Percentiles rank a stretch among this genome's conserved stretches.
These are phyloP conservation scores for Girardinus metallicus DNA, from an alignment of 2,797 vertebrate genomes.

Conservation along the genomic window DNA sequence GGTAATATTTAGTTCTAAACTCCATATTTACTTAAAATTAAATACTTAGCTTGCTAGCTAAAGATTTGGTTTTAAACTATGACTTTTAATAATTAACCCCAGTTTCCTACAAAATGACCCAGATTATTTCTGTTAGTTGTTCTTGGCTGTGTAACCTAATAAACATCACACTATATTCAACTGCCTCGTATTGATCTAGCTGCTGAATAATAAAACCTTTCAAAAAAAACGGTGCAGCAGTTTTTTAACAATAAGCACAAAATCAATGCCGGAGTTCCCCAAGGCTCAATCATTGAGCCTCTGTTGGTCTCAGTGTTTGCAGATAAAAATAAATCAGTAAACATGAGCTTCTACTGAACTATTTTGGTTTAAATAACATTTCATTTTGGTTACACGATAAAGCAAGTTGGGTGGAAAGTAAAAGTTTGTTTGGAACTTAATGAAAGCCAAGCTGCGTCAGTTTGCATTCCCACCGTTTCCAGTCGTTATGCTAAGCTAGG, in stretches of 20 bases:
- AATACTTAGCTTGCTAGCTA: too few relatives aligned
- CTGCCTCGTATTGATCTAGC: not conserved
- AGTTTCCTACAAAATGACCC: too few relatives aligned
- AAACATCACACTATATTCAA: not conserved
- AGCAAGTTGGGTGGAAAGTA: not conserved
- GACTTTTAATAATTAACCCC: too few relatives aligned
- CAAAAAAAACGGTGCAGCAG: too few relatives aligned
- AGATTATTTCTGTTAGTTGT: too few relatives aligned
- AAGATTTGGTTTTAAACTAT: too few relatives aligned
- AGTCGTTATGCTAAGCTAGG: slow-evolving; percentile 31
- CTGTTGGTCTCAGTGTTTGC: not conserved
- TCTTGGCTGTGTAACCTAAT: too few relatives aligned
- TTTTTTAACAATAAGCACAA: too few relatives aligned
- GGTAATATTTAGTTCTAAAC: too few relatives aligned
- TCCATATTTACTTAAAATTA: too few relatives aligned
- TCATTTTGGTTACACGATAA: not conserved
- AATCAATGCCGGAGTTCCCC: not conserved
- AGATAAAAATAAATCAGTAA: not conserved
- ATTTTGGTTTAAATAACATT: not conserved
- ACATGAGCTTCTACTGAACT: not conserved
- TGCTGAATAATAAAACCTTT: not conserved
- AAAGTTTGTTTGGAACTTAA: not conserved
- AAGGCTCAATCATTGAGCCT: not conserved
- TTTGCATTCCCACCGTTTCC: not conserved
- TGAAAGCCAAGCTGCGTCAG: not conserved